phyloP scores from a whole-genome alignment of 1,140 invertebrate species.

The Drosophila erecta region DNA sequence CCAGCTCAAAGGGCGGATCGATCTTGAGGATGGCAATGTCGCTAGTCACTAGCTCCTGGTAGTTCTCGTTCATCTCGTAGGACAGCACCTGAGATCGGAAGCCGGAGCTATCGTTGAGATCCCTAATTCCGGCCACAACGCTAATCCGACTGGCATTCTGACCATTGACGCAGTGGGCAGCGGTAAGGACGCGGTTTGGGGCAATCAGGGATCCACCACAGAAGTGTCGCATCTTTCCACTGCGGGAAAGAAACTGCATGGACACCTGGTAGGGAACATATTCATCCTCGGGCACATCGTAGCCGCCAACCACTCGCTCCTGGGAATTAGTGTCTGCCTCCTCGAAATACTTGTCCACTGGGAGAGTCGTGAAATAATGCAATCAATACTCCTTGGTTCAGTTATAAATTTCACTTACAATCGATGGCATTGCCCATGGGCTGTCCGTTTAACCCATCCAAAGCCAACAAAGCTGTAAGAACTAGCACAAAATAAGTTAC shows the following conservation, averaged over 20 bases:
- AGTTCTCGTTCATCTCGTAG: conserved; percentile 78
- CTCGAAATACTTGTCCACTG: conserved; percentile 75
- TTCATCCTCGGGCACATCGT: conserved; percentile 67
- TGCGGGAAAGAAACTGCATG: conserved; percentile 72
- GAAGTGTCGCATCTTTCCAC: conserved; percentile 69
- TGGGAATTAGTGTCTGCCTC: conserved; percentile 58
- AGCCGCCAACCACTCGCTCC: conserved; percentile 77
- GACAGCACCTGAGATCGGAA: conserved; percentile 62
- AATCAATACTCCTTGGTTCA: too few species aligned
- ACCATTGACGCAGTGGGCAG: conserved; percentile 85
- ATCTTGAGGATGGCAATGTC: conserved; percentile 84
- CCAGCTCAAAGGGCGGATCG: conserved; percentile 75
- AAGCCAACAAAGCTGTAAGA: conserved; percentile 1
- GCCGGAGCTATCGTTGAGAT: conserved; percentile 81
- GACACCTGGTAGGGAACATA: conserved; percentile 81
- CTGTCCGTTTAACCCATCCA: conserved; percentile 1
- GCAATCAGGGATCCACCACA: conserved; percentile 86
- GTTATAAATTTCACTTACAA: conserved; percentile 42
- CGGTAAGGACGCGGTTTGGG: conserved; percentile 85
- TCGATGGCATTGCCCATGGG: conserved; percentile 49
- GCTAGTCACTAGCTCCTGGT: conserved; percentile 75
- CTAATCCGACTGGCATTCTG: conserved; percentile 80
- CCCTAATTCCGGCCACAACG: conserved; percentile 84
- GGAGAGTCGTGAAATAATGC: neutral
- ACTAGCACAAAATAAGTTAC: conserved; percentile 19